A percentile compares a stretch with the other conserved stretches of the same genome.
Evolutionary conservation across 1,140 invertebrate species (phyloP).

Genomic region (Cherax destructor): DNA sequence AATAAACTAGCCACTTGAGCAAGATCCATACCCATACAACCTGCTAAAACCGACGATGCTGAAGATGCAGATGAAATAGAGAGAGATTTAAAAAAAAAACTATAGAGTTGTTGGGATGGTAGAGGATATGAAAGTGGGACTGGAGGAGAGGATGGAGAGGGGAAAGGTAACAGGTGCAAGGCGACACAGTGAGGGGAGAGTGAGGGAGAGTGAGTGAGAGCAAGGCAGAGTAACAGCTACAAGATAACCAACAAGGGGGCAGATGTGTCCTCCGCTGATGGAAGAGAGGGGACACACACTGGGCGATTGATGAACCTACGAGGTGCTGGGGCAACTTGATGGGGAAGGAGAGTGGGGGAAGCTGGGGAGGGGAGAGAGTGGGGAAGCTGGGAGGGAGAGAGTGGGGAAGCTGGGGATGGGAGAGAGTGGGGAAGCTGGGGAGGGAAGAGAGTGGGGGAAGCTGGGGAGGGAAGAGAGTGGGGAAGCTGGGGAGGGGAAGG

Average conservation of each 20-base stretch:
- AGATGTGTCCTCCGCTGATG: conserved; percentile 33
- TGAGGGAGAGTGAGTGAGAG: conserved; percentile 4
- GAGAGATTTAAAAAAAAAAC: no score
- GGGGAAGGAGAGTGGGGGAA: neutral
- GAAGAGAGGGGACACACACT: conserved; percentile 17
- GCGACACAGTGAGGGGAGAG: neutral
- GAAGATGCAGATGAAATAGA: no score
- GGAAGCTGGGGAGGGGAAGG: neutral
- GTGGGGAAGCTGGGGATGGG: neutral
- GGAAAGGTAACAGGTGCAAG: neutral
- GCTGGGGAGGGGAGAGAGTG: neutral
- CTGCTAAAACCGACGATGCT: no score
- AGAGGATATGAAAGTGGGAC: no score
- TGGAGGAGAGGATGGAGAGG: neutral
- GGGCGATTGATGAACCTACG: neutral
- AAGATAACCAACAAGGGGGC: conserved; percentile 39
- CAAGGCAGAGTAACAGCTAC: conserved; percentile 31
- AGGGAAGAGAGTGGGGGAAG: neutral
- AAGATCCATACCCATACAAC: no score
- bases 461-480: neutral
- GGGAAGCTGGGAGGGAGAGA: neutral
- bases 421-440: neutral
- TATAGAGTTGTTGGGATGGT: no score
- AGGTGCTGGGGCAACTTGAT: no score
- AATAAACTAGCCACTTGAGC: no score